A percentile compares a stretch with the other conserved stretches of the same genome.
Evolutionary conservation across 2,797 vertebrate species (phyloP).

Genomic region (Neostethus bicornis): DNA sequence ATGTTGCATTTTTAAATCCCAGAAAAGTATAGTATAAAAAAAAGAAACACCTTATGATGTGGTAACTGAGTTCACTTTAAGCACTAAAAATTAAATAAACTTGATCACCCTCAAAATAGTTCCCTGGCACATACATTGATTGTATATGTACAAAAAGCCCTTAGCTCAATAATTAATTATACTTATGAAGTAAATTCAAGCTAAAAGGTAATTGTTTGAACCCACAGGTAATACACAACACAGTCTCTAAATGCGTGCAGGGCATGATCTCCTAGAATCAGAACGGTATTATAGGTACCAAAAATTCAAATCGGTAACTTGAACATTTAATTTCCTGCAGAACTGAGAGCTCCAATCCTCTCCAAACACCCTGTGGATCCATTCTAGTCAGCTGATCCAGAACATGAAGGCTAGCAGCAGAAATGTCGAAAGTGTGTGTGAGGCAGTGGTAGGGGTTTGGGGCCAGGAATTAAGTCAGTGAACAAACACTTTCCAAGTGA

Average conservation of each 20-base stretch:
- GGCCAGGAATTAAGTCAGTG: constrained; percentile 6
- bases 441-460: constrained; percentile 8
- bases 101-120: no score
- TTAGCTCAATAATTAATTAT: neutral
- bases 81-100: no score
- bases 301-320: constrained; percentile 48
- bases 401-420: constrained; percentile 37
- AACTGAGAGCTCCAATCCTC: constrained; percentile 53
- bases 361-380: constrained; percentile 63
- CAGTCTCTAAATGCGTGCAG: constrained; percentile 25
- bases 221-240: constrained; percentile 10
- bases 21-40: no score
- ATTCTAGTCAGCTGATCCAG: constrained; percentile 43
- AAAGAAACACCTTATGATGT: no score
- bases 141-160: no score
- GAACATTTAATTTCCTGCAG: constrained; percentile 74
- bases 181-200: neutral
- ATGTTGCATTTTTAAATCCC: no score
- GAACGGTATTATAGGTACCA: constrained; percentile 49
- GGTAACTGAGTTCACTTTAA: no score
- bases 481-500: constrained; percentile 22
- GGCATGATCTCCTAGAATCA: constrained; percentile 36
- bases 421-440: constrained; percentile 7
- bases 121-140: no score
- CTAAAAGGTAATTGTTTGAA: constrained; percentile 21